phyloP scores from a whole-genome alignment of 1,140 invertebrate species.

The Laupala kohalensis region DNA sequence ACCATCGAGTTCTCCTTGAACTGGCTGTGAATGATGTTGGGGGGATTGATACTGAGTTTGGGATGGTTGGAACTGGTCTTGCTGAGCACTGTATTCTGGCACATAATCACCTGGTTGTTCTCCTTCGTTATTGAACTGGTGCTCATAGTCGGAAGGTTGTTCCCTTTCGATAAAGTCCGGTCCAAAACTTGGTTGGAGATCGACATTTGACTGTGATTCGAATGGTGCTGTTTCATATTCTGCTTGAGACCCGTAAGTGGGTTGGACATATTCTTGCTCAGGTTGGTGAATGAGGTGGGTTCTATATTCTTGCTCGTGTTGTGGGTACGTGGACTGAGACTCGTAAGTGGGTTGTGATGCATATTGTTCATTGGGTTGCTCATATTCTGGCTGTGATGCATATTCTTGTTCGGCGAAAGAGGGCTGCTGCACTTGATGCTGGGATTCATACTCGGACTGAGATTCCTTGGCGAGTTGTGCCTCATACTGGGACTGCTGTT shows the following conservation, averaged over 20 bases:
- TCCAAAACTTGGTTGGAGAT: not conserved
- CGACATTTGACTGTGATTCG: not conserved
- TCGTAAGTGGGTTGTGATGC: not conserved
- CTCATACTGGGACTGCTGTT: slow-evolving; percentile 7
- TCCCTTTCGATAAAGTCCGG: not conserved
- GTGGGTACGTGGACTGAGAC: not conserved
- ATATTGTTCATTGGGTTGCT: not conserved
- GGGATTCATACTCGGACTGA: slow-evolving; percentile 4
- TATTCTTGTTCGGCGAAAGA: not conserved
- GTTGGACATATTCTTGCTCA: not conserved
- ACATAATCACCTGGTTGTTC: too few relatives aligned
- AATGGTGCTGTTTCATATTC: not conserved
- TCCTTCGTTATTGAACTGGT: not conserved
- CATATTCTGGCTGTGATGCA: not conserved
- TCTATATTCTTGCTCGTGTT: not conserved
- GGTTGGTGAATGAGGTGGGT: not conserved
- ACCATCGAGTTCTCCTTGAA: not conserved
- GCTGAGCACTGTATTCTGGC: not conserved
- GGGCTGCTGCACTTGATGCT: not conserved
- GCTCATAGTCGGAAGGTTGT: not conserved
- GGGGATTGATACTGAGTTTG: slow-evolving; percentile 1
- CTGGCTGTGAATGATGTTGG: not conserved
- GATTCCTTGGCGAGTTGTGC: not conserved
- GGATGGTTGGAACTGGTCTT: not conserved
- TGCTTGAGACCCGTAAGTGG: not conserved